Evolutionary conservation across 1,140 invertebrate genomes (phyloP), one percentile per base, ranked within the genome.

Genomic region (Calephelis nemesis): DNA sequence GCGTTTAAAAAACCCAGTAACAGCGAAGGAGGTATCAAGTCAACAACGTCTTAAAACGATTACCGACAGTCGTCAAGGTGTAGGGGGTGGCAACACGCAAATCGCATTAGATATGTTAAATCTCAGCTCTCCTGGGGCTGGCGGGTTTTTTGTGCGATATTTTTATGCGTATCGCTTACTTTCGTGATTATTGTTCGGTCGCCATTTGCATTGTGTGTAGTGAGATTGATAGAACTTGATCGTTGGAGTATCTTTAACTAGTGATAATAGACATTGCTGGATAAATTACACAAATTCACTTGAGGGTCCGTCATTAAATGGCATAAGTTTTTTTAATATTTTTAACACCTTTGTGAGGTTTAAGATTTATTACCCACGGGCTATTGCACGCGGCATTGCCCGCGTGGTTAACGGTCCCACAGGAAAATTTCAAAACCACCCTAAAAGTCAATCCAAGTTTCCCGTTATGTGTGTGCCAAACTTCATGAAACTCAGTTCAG

Each of bases 71-170:
- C 70, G 79, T 76, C 72, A 77, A 84, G 85, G 82, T 82, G 85
- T 76, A 74, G 79, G 85, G 79, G 77, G 70, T 69, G 71, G 70
- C 10, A 75, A 90, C 87, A 90, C 85, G 87, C 81, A 90, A 90
- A 90, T 78, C 87, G 87, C 87, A 90, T 90, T 90, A 90, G 82
- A 78, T 88, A 90, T 88, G 87, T 88, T 90, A 90, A 90, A 90
- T 84, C 87, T 73, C 70, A 65, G 76, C 74, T 80, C 81, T 69
- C 68, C 70, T 76, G 79, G 81, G 72, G 77, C 69, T 60, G 67
- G 52, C 75, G 66, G 73, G 75, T 74, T 81, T 84, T 87, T 85
- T 78, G 78, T 67, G 71, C 73, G 79, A 79, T 83, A 84, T 85
- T 88, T 87, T 87, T 87, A 87, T 89, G 78, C 83, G 85, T 90